Percentiles rank a stretch among this genome's conserved stretches.
Conservation (phyloP, 1,140 invertebrate genomes). For the Cydia pomonella region DNA sequence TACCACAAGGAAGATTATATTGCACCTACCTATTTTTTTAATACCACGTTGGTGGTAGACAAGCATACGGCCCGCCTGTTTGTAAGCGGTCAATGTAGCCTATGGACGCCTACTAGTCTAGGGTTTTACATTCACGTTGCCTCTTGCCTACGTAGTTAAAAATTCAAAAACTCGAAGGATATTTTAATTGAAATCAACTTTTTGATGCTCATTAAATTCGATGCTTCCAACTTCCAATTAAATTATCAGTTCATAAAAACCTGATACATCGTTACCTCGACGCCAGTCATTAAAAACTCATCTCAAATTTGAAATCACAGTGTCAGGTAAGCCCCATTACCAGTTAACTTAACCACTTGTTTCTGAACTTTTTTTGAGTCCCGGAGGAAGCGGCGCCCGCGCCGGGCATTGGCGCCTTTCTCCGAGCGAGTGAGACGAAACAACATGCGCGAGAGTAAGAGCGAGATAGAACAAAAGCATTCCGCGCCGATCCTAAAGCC, state of each 20-base stretch:
- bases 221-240: not conserved
- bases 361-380: constrained; percentile 72
- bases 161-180: too few relatives aligned
- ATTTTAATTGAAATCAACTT: too few relatives aligned
- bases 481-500: constrained; percentile 63
- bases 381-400: constrained; percentile 75
- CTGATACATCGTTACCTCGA: constrained; percentile 20
- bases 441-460: constrained; percentile 42
- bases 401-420: constrained; percentile 75
- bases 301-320: constrained; percentile 27
- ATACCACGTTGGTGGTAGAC: too few relatives aligned
- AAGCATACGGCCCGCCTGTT: too few relatives aligned
- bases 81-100: too few relatives aligned
- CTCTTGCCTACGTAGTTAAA: too few relatives aligned
- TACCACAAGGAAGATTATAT: too few relatives aligned
- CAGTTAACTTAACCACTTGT: constrained; percentile 54
- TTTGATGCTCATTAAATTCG: not conserved
- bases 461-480: constrained; percentile 68
- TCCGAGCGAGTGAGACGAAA: constrained; percentile 57
- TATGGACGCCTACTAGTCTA: too few relatives aligned
- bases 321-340: constrained; percentile 61
- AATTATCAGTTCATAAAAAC: constrained; percentile 3
- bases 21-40: too few relatives aligned
- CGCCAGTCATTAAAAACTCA: constrained; percentile 20
- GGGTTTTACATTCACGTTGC: too few relatives aligned